phyloP scores from a whole-genome alignment of 92 coral and sea anemone genomes.

The Scolanthus callimorphus region DNA sequence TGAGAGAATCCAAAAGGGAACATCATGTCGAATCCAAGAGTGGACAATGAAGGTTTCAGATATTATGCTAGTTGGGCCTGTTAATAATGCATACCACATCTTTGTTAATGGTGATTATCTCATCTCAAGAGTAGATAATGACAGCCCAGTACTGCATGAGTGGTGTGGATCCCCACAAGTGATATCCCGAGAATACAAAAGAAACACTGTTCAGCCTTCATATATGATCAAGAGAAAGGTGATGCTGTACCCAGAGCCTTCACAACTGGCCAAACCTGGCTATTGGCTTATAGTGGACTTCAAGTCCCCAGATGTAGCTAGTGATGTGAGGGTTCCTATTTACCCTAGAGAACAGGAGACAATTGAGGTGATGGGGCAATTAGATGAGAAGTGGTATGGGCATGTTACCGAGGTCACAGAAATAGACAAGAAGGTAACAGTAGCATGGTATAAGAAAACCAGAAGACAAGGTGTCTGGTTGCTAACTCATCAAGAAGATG shows the following conservation, averaged over 20 bases:
- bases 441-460: conserved; percentile 2
- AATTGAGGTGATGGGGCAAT: conserved; percentile 28
- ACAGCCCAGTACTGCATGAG: conserved; percentile 20
- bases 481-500: conserved; percentile 3
- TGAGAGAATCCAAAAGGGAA: conserved; percentile 16
- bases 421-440: conserved; percentile 1
- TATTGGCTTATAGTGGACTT: conserved; percentile 41
- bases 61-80: conserved; percentile 29
- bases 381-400: conserved; percentile 43
- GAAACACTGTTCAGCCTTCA: conserved; percentile 51
- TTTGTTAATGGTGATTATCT: conserved; percentile 54
- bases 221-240: conserved; percentile 41
- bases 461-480: conserved; percentile 9
- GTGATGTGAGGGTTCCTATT: conserved; percentile 33
- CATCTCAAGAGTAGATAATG: conserved; percentile 42
- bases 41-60: conserved; percentile 35
- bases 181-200: conserved; percentile 18
- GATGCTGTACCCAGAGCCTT: conserved; percentile 59
- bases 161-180: conserved; percentile 53
- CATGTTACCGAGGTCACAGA: background rate
- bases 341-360: conserved; percentile 50
- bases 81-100: conserved; percentile 7
- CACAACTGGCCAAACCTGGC: conserved; percentile 31
- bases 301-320: conserved; percentile 34
- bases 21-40: conserved; percentile 18